A percentile compares a stretch with the other conserved stretches of the same genome.
Conservation (phyloP, 1,140 invertebrate species). For the Agraylea sexmaculata region DNA sequence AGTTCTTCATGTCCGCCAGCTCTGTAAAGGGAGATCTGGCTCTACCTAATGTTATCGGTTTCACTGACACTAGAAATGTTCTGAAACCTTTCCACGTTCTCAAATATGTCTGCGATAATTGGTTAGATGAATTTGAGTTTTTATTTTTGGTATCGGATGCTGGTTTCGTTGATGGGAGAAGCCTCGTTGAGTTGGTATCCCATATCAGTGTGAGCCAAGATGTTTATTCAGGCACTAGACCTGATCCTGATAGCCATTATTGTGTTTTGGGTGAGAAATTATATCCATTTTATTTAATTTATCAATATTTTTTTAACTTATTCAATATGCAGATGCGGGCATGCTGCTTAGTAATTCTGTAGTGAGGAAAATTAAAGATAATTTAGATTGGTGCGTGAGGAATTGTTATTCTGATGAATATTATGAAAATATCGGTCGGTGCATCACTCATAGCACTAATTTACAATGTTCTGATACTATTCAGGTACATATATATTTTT, state of each 20-base stretch:
- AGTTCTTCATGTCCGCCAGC: conserved; percentile 58
- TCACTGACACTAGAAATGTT: conserved; percentile 62
- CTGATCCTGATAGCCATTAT: conserved; percentile 41
- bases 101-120: conserved; percentile 83
- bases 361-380: conserved; percentile 51
- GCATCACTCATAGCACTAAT: conserved; percentile 58
- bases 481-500: conserved; percentile 13
- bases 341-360: conserved; percentile 67
- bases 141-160: conserved; percentile 77
- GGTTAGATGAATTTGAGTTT: conserved; percentile 79
- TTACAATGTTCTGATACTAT: conserved; percentile 15
- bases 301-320: background rate
- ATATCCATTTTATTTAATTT: background rate
- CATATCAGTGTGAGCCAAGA: conserved; percentile 72
- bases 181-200: conserved; percentile 53
- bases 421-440: conserved; percentile 65
- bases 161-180: conserved; percentile 64
- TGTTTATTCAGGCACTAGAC: conserved; percentile 58
- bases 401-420: conserved; percentile 59
- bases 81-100: conserved; percentile 72
- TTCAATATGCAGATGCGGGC: conserved; percentile 47
- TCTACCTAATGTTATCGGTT: conserved; percentile 66
- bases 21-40: conserved; percentile 49
- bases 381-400: conserved; percentile 69
- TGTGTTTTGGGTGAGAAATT: conserved; percentile 49